These are phyloP conservation scores for Meda fulgida DNA, from an alignment of 2,797 vertebrate species.

Conservation along the genomic window DNA sequence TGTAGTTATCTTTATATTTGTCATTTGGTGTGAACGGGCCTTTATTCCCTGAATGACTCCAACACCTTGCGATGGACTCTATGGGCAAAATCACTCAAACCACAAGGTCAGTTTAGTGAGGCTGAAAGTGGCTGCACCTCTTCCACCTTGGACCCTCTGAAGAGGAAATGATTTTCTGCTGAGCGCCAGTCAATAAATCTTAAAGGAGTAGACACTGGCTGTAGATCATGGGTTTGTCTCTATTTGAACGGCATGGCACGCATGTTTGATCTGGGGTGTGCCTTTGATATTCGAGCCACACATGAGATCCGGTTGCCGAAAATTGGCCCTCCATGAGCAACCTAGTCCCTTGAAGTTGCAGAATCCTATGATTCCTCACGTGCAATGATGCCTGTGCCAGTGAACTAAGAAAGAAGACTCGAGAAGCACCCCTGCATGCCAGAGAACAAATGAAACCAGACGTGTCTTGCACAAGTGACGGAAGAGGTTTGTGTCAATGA, in stretches of 20 bases:
- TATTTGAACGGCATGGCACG: not conserved
- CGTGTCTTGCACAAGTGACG: not conserved
- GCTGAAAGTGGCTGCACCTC: not conserved
- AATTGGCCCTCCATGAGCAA: no score
- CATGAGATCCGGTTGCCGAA: not conserved
- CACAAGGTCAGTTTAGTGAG: not conserved
- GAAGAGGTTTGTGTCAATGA: not conserved
- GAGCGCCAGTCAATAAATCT: not conserved
- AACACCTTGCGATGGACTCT: no score
- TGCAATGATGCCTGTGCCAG: not conserved
- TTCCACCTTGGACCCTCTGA: not conserved
- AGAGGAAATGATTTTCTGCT: not conserved
- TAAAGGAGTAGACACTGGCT: not conserved
- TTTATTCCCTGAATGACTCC: not conserved
- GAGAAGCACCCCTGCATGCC: not conserved
- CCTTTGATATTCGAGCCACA: not conserved
- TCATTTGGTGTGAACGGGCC: not conserved
- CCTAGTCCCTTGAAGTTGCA: not conserved
- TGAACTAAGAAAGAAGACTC: no score
- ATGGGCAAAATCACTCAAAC: conserved; percentile 3
- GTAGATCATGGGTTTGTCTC: not conserved
- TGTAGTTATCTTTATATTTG: no score
- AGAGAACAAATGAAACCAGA: not conserved
- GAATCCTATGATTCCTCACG: not conserved
- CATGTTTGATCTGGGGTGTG: not conserved